These are phyloP conservation scores for Sarcophilus harrisii DNA, from an alignment of 2,797 vertebrate genomes.

Conservation along the genomic window DNA sequence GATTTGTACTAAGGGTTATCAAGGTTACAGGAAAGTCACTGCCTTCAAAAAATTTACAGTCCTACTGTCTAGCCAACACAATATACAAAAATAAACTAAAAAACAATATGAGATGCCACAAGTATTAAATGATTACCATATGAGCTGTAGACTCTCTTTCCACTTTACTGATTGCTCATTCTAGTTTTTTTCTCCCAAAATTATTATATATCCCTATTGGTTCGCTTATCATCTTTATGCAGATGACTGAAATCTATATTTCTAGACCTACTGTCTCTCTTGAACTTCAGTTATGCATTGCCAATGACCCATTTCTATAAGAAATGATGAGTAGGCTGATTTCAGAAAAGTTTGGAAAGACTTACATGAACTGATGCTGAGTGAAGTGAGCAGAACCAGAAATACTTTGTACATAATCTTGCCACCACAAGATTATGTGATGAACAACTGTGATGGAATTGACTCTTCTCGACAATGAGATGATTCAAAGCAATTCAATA, in stretches of 20 bases:
- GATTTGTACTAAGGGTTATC: neutral
- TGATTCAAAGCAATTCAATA: too few species aligned
- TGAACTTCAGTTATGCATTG: neutral
- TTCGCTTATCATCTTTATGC: neutral
- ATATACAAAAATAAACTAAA: neutral
- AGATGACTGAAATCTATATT: neutral
- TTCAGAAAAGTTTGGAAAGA: too few species aligned
- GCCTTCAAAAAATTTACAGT: neutral
- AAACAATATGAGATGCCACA: neutral
- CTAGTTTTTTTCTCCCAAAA: neutral
- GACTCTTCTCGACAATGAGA: too few species aligned
- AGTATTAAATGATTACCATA: neutral
- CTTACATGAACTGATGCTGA: neutral
- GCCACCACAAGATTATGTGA: too few species aligned
- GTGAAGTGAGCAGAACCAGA: too few species aligned
- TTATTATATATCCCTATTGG: neutral
- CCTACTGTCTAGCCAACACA: neutral
- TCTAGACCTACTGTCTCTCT: neutral
- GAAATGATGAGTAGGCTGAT: too few species aligned
- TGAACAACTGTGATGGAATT: too few species aligned
- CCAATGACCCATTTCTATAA: neutral
- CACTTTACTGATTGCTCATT: neutral
- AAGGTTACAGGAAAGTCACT: neutral
- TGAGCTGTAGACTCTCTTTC: neutral
- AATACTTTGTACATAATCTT: too few species aligned